Conservation (phyloP, 2,888 invertebrate genomes). For the Ptychoptera albimana region DNA sequence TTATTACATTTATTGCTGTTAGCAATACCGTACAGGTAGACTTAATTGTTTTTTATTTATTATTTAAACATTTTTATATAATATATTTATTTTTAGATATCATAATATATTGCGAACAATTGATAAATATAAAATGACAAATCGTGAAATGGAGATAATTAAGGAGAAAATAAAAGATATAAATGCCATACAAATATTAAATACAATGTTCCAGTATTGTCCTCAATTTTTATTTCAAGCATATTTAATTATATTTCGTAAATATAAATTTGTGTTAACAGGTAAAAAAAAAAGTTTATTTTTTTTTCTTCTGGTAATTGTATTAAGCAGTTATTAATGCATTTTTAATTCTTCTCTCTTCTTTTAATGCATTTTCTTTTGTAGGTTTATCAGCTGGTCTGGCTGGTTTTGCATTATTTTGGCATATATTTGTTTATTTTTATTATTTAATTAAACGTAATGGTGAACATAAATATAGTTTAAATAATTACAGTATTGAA, state of each 20-base stretch:
- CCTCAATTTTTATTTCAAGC: constrained; percentile 13
- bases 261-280: constrained; percentile 12
- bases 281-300: constrained; percentile 8
- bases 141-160: constrained; percentile 9
- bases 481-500: background rate
- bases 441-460: constrained; percentile 9
- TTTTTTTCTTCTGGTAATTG: background rate
- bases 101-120: constrained; percentile 10
- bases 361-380: background rate
- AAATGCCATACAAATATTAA: constrained; percentile 10
- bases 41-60: background rate
- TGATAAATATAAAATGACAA: constrained; percentile 10
- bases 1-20: constrained; percentile 10
- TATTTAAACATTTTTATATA: background rate
- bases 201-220: constrained; percentile 12
- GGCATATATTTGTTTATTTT: constrained; percentile 12
- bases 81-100: constrained; percentile 7
- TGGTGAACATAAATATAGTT: constrained; percentile 4
- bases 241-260: constrained; percentile 11
- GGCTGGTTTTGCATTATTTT: constrained; percentile 12
- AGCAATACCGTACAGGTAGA: constrained; percentile 7
- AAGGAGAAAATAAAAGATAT: constrained; percentile 10
- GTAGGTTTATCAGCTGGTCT: constrained; percentile 13
- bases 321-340: background rate
- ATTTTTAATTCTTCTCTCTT: too few relatives aligned